Base-by-base conservation (phyloP, 1,140 invertebrate species). In the Bombus soroeensis region DNA sequence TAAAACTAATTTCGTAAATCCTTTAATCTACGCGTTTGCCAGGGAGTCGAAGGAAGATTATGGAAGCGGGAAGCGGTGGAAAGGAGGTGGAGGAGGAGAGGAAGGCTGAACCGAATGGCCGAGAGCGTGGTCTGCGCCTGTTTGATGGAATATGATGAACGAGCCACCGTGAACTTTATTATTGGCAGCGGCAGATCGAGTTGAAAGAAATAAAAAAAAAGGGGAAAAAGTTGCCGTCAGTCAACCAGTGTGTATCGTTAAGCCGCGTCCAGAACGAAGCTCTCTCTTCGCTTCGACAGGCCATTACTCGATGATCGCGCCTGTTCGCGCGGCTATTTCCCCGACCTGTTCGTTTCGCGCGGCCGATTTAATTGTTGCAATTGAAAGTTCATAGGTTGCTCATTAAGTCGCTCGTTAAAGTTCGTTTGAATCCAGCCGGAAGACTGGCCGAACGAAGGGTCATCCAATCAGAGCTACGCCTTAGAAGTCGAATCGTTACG, bases 131-230 rank as follows among this genome's bases (percentile, higher is more conserved):
- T 85, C 78, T 86, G 81, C 41, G 83, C 90, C 86, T 86, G 86
- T 90, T 89, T 93, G 92, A 93, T 93, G 92, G 93, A 93, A 93
- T 91, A 93, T 93, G 93, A 93, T 93, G 93, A 90, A 93, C 89
- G 92, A 93, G 92, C 84, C 82, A 87, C 86, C 88, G 80, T 87
- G 90, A 92, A 88, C 91, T 90, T 85, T 64, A 85, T 92, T 92
- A 92, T 92, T 92, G 91, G 91, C 87, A 78, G 32, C 78, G 86
- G 81, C 80, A 78, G 85, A 90, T 88, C 85, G 88, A 87, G 72
- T 77, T 72, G 88, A 91, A 81, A 68, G 81, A 88, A 85, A 79
- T 32, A 59, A 82, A 87, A 37, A 68, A 68, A 34, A 18, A 32
- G 78, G 3, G 15, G 8, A 9, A 79, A 91, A 77, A 72, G 71